These are phyloP conservation scores for Australoheros scitulus DNA, from an alignment of 2,113 vertebrate species.

Conservation along the genomic window DNA sequence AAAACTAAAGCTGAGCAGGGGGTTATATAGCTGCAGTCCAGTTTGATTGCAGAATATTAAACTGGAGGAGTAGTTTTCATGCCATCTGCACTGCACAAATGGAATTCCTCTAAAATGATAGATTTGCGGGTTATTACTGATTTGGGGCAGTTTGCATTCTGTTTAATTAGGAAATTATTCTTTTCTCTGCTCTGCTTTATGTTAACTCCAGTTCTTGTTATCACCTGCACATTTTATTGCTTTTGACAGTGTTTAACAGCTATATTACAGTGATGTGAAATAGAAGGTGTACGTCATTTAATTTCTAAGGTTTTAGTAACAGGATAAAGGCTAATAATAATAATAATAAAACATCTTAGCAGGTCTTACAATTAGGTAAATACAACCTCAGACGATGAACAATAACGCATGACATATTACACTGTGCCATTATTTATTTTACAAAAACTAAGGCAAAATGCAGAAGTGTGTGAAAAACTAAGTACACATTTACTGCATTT, in stretches of 20 bases:
- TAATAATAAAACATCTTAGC: neutral
- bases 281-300: neutral
- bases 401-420: neutral
- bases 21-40: neutral
- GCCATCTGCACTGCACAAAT: neutral
- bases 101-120: neutral
- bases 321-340: neutral
- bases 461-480: neutral
- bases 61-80: neutral
- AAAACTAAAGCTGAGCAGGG: slow-evolving; percentile 20
- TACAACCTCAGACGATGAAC: neutral
- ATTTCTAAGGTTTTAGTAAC: neutral
- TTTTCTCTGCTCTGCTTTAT: neutral
- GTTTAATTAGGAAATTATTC: neutral
- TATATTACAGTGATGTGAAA: neutral
- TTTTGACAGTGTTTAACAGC: neutral
- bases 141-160: neutral
- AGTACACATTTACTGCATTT: neutral
- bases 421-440: neutral
- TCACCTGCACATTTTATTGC: neutral
- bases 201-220: neutral
- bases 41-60: slow-evolving; percentile 8
- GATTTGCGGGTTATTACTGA: neutral
- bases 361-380: neutral
- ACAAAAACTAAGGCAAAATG: neutral